These are phyloP conservation scores for Epinephelus coioides DNA, from an alignment of 2,797 vertebrate species.

Conservation along the genomic window DNA sequence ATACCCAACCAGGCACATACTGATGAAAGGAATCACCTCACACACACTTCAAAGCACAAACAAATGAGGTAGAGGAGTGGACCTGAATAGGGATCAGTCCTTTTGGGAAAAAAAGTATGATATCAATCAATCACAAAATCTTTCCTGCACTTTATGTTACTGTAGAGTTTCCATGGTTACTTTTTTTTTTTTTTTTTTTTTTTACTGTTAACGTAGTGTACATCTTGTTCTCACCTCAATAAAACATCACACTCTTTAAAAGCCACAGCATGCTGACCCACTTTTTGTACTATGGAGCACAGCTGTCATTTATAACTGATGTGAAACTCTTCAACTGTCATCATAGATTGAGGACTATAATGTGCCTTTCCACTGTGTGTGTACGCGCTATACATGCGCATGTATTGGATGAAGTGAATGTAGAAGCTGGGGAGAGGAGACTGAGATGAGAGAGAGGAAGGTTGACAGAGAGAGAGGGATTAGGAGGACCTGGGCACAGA, in stretches of 20 bases:
- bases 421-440: constrained; percentile 34
- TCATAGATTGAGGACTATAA: constrained; percentile 31
- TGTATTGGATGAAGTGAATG: constrained; percentile 41
- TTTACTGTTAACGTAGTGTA: background rate
- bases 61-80: constrained; percentile 38
- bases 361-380: background rate
- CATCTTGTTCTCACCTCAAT: constrained; percentile 26
- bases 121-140: constrained; percentile 11
- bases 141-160: background rate
- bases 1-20: constrained; percentile 54
- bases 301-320: constrained; percentile 50
- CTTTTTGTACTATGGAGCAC: constrained; percentile 22
- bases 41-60: constrained; percentile 58
- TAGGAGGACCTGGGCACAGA: constrained; percentile 80
- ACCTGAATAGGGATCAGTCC: constrained; percentile 40
- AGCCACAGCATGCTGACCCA: constrained; percentile 21
- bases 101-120: background rate
- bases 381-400: background rate
- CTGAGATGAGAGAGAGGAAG: constrained; percentile 38
- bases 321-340: constrained; percentile 33
- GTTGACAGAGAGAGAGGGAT: constrained; percentile 69
- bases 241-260: constrained; percentile 21
- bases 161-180: background rate
- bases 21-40: constrained; percentile 53
- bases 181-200: background rate